Percentiles rank a stretch among this genome's conserved stretches.
Evolutionary conservation across 2,888 invertebrate genomes (phyloP).

Genomic region (Palloptera scutellata): DNA sequence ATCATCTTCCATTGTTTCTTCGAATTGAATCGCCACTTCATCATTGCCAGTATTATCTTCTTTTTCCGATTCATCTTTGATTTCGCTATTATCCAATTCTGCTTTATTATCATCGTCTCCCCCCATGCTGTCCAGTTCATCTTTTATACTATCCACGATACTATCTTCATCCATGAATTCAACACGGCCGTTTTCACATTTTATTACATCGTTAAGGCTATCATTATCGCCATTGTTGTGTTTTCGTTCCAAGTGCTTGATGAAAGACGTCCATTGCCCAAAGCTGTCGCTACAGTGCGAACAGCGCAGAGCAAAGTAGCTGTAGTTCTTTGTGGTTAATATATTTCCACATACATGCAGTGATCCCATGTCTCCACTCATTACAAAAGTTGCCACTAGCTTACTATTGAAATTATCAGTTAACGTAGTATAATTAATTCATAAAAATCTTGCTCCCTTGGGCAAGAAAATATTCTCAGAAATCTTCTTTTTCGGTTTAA

Average conservation of each 20-base stretch:
- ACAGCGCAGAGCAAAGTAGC: constrained; percentile 30
- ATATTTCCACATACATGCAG: constrained; percentile 33
- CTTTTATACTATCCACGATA: constrained; percentile 9
- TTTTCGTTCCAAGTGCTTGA: constrained; percentile 25
- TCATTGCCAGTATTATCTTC: too few relatives aligned
- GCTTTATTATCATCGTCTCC: background rate
- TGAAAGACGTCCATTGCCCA: constrained; percentile 33
- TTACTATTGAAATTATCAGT: too few relatives aligned
- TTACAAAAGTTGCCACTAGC: too few relatives aligned
- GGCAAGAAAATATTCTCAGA: too few relatives aligned
- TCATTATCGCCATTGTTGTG: constrained; percentile 14
- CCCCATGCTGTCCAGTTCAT: constrained; percentile 19
- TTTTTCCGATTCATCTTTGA: too few relatives aligned
- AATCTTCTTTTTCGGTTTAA: too few relatives aligned
- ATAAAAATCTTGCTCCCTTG: too few relatives aligned
- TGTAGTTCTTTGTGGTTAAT: constrained; percentile 31
- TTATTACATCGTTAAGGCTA: constrained; percentile 11
- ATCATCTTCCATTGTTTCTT: too few relatives aligned
- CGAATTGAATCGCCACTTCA: too few relatives aligned
- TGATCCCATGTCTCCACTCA: background rate
- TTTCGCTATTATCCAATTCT: too few relatives aligned
- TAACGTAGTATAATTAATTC: too few relatives aligned
- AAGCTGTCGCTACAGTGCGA: constrained; percentile 23
- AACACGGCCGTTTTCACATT: background rate
- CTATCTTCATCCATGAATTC: background rate